These are phyloP conservation scores for Pempheris klunzingeri DNA, from an alignment of 2,797 vertebrate species.

Conservation along the genomic window DNA sequence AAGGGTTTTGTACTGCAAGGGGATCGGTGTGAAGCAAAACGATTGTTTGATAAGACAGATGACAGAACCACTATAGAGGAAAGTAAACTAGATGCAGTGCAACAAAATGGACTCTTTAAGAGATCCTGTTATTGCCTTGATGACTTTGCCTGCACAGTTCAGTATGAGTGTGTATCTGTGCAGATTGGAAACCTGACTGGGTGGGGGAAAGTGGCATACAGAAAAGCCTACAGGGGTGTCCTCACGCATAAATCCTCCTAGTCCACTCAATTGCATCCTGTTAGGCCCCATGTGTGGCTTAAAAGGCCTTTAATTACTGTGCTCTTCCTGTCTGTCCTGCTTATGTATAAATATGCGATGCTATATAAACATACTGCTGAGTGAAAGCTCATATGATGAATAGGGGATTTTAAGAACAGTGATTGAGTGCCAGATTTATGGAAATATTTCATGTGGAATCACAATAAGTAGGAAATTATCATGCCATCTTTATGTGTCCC, in stretches of 20 bases:
- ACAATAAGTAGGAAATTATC: not conserved
- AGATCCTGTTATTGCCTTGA: slow-evolving; percentile 45
- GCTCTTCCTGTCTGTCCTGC: not conserved
- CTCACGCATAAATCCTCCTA: slow-evolving; percentile 43
- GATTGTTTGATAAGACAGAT: slow-evolving; percentile 48
- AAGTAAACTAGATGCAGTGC: slow-evolving; percentile 19
- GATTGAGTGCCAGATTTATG: slow-evolving; percentile 14
- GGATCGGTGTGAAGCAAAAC: slow-evolving; percentile 37
- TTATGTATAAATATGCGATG: slow-evolving; percentile 8
- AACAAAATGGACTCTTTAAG: slow-evolving; percentile 32
- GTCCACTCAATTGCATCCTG: slow-evolving; percentile 16
- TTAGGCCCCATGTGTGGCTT: slow-evolving; percentile 23
- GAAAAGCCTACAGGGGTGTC: slow-evolving; percentile 21
- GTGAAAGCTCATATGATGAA: slow-evolving; percentile 5
- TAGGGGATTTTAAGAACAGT: not conserved
- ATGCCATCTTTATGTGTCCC: not conserved
- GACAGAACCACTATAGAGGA: slow-evolving; percentile 48
- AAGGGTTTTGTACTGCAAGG: slow-evolving; percentile 31
- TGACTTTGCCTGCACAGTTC: slow-evolving; percentile 57
- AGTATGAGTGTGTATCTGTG: slow-evolving; percentile 17
- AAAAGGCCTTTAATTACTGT: slow-evolving; percentile 7
- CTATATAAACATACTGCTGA: slow-evolving; percentile 5
- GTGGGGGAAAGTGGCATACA: slow-evolving; percentile 32
- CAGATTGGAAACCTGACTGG: slow-evolving; percentile 59
- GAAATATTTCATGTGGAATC: not conserved